Evolutionary conservation across 1,140 invertebrate genomes (phyloP).

Genomic region (Solenopsis fugax): DNA sequence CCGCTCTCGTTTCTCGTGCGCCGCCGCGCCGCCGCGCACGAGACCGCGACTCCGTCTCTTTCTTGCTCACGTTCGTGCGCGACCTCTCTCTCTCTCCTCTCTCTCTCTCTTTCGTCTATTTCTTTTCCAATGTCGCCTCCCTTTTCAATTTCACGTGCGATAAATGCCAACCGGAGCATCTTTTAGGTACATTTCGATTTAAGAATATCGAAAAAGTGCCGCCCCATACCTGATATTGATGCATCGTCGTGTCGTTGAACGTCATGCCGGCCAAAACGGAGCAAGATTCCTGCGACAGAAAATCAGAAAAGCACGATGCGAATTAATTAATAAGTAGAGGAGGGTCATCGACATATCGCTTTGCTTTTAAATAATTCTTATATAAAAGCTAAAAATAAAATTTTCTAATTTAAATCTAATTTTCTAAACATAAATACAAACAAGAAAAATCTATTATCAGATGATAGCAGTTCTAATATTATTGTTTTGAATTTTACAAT

Average conservation of each 20-base stretch:
- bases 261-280: neutral
- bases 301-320: neutral
- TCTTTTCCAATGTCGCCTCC: neutral
- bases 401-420: no score
- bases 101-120: conserved; percentile 5
- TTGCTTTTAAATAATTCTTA: no score
- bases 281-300: neutral
- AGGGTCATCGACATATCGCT: no score
- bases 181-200: conserved; percentile 4
- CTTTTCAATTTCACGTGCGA: conserved; percentile 40
- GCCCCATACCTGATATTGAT: neutral
- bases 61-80: neutral
- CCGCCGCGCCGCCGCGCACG: neutral
- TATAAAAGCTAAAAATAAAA: no score
- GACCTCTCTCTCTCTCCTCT: neutral
- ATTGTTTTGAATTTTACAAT: no score
- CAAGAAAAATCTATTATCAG: no score
- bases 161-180: neutral
- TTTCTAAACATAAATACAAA: no score
- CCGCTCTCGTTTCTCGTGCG: conserved; percentile 58
- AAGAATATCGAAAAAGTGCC: neutral
- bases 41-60: conserved; percentile 24
- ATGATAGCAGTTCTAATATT: no score
- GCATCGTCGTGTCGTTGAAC: neutral
- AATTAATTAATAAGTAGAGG: neutral